Evolutionary conservation across 1,140 invertebrate species (phyloP).

Genomic region (Acromyrmex heyeri): DNA sequence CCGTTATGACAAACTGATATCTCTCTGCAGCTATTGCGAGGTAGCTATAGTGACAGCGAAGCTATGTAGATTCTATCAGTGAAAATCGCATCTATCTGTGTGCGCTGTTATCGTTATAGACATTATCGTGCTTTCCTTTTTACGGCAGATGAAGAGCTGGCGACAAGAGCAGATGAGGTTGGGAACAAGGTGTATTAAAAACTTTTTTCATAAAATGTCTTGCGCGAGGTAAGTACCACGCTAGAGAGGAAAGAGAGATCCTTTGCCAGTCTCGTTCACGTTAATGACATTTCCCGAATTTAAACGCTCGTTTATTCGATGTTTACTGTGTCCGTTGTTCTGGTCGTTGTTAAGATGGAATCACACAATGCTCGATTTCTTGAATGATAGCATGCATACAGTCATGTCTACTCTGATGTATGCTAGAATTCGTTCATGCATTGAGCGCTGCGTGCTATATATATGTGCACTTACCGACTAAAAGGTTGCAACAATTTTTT

Average conservation of each 20-base stretch:
- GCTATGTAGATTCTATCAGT: constrained; percentile 64
- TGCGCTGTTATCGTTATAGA: constrained; percentile 58
- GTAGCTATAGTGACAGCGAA: not conserved
- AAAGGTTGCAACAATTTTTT: too few species aligned
- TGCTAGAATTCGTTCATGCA: too few species aligned
- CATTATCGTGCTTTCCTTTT: constrained; percentile 70
- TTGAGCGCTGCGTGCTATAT: too few species aligned
- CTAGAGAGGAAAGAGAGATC: not conserved
- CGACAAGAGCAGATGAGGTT: constrained; percentile 24
- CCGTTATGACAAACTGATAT: constrained; percentile 50
- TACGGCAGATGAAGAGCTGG: constrained; percentile 22
- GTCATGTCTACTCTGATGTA: too few species aligned
- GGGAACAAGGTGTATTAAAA: constrained; percentile 69
- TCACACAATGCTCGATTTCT: too few species aligned
- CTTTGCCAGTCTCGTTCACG: constrained; percentile 17
- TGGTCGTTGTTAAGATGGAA: too few species aligned
- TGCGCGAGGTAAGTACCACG: constrained; percentile 1
- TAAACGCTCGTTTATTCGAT: constrained; percentile 30
- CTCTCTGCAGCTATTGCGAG: not conserved
- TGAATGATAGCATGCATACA: too few species aligned
- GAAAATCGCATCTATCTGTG: constrained; percentile 73
- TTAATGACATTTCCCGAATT: constrained; percentile 65
- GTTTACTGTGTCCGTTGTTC: not conserved
- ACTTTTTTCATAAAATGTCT: constrained; percentile 76
- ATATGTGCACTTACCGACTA: too few species aligned